Conservation (phyloP, 2,113 vertebrate species). For the Tonatia bakeri region DNA sequence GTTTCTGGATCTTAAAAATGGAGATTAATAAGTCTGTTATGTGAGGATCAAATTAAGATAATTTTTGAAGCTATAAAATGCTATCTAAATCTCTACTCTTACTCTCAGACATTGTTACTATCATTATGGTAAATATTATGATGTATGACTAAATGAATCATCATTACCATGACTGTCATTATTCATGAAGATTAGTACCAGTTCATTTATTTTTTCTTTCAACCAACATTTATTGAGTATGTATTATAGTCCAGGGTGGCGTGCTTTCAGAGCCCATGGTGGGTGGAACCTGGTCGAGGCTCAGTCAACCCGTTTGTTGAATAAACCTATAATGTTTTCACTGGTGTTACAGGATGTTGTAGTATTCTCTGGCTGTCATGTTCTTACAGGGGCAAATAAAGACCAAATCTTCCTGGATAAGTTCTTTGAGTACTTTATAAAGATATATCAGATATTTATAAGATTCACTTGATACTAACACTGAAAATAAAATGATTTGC, state of each 20-base stretch:
- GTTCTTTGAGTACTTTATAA: neutral
- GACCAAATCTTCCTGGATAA: neutral
- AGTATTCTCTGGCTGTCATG: neutral
- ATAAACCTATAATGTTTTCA: neutral
- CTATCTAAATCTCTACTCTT: neutral
- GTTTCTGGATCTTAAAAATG: neutral
- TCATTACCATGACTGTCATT: neutral
- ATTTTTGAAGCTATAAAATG: neutral
- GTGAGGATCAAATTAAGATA: neutral
- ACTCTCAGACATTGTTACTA: neutral
- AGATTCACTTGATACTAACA: neutral
- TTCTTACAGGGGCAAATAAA: neutral
- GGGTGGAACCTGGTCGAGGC: neutral
- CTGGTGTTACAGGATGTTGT: neutral
- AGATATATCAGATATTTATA: neutral
- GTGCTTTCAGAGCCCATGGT: neutral
- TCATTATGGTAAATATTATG: neutral
- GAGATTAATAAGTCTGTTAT: neutral
- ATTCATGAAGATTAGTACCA: neutral
- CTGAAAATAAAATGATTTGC: neutral
- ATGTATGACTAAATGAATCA: neutral
- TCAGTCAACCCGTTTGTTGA: neutral
- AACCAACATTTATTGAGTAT: neutral
- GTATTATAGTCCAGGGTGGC: accelerated
- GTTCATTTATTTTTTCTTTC: neutral